A percentile compares a stretch with the other conserved stretches of the same genome.
Conservation (phyloP, 1,140 invertebrate genomes). For the Habropoda laboriosa region DNA sequence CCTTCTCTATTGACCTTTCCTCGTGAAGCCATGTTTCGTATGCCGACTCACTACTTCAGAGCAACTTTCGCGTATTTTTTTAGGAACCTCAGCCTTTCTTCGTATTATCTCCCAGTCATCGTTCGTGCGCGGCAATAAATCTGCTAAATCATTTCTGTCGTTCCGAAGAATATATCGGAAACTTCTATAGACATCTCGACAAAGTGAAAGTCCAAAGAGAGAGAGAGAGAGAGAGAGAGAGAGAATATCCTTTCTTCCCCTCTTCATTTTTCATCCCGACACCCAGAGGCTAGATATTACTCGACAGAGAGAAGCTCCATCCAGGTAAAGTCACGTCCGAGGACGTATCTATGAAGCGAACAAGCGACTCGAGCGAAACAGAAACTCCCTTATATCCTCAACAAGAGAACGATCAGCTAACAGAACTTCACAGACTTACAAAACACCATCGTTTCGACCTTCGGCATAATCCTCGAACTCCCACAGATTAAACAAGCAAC, state of each 20-base stretch:
- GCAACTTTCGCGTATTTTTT: constrained; percentile 12
- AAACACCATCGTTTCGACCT: too few relatives aligned
- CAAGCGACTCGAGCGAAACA: too few relatives aligned
- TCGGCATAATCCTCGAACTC: too few relatives aligned
- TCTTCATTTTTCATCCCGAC: not conserved
- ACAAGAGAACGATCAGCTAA: too few relatives aligned
- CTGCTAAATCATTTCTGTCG: constrained; percentile 4
- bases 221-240: too few relatives aligned
- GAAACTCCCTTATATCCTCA: too few relatives aligned
- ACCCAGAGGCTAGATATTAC: not conserved
- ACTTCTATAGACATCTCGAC: too few relatives aligned
- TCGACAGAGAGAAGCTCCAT: not conserved
- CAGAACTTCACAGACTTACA: too few relatives aligned
- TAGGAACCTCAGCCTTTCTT: not conserved
- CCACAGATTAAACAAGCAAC: too few relatives aligned
- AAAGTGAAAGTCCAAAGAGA: not conserved
- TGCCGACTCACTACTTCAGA: not conserved
- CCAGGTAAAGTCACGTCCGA: not conserved
- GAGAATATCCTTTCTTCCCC: not conserved
- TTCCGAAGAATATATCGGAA: not conserved
- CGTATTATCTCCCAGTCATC: not conserved
- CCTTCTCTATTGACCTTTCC: not conserved
- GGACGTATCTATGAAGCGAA: too few relatives aligned
- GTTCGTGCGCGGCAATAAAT: not conserved
- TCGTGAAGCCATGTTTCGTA: not conserved